These are phyloP conservation scores for Chromis chromis DNA, from an alignment of 2,797 vertebrate species.

Conservation along the genomic window DNA sequence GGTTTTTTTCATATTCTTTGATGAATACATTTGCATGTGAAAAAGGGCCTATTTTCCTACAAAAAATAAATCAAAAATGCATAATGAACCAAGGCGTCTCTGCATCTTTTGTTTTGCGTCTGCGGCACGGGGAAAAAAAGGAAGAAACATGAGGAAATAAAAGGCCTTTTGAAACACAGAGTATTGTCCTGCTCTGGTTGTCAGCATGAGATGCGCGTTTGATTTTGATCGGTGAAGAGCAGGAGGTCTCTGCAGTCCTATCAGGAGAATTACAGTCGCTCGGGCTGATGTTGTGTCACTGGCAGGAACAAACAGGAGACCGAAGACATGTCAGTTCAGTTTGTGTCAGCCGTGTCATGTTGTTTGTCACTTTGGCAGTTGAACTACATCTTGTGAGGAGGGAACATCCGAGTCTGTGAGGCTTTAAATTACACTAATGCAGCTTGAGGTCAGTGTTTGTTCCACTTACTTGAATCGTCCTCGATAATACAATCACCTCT, in stretches of 20 bases:
- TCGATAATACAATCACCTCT: background rate
- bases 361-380: slow-evolving; percentile 54
- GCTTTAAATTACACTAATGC: slow-evolving; percentile 29
- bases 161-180: slow-evolving; percentile 15
- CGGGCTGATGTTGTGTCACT: slow-evolving; percentile 56
- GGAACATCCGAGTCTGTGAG: slow-evolving; percentile 50
- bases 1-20: slow-evolving; percentile 76
- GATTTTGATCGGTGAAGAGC: slow-evolving; percentile 47
- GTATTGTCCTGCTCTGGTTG: slow-evolving; percentile 22
- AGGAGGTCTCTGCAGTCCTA: slow-evolving; percentile 32
- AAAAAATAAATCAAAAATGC: slow-evolving; percentile 75
- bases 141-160: background rate
- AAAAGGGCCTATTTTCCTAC: slow-evolving; percentile 83
- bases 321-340: slow-evolving; percentile 43
- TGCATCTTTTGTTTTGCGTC: slow-evolving; percentile 39
- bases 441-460: background rate
- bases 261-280: slow-evolving; percentile 53
- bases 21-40: slow-evolving; percentile 81
- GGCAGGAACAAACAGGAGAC: slow-evolving; percentile 42
- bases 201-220: slow-evolving; percentile 24
- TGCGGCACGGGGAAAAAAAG: background rate
- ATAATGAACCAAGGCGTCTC: slow-evolving; percentile 31
- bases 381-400: slow-evolving; percentile 44
- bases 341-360: slow-evolving; percentile 50
- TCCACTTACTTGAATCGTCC: slow-evolving; percentile 1